These are phyloP conservation scores for Chromobotia macracanthus DNA, from an alignment of 2,797 vertebrate species.

Conservation along the genomic window DNA sequence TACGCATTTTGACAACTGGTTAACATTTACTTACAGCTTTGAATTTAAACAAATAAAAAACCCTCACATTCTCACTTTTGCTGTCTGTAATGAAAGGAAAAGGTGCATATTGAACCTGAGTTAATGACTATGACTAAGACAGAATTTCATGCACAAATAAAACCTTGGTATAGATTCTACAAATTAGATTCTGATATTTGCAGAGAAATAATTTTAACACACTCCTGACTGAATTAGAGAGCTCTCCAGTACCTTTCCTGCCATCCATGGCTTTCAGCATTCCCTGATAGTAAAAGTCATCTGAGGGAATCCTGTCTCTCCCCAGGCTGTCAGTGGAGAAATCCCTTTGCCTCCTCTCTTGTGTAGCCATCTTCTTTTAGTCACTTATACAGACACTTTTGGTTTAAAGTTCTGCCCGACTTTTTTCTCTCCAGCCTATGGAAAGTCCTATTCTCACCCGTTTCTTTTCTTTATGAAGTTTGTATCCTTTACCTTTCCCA, in stretches of 20 bases:
- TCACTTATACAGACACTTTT: background rate
- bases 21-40: too few species aligned
- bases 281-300: slow-evolving; percentile 78
- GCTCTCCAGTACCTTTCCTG: slow-evolving; percentile 76
- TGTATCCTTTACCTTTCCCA: slow-evolving; percentile 57
- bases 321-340: slow-evolving; percentile 70
- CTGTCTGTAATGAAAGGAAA: background rate
- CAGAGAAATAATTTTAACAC: background rate
- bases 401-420: slow-evolving; percentile 49
- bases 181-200: background rate
- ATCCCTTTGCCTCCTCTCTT: slow-evolving; percentile 71
- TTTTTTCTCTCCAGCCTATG: slow-evolving; percentile 57
- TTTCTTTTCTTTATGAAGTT: background rate
- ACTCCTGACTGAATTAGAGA: background rate
- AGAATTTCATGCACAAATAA: background rate
- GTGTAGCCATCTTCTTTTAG: slow-evolving; percentile 39
- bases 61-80: background rate
- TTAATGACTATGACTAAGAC: background rate
- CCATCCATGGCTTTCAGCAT: slow-evolving; percentile 79
- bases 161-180: too few species aligned
- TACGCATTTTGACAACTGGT: too few species aligned
- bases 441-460: background rate
- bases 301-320: slow-evolving; percentile 74
- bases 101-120: background rate
- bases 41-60: background rate